Evolutionary conservation across 2,797 vertebrate species (phyloP), one percentile per base, ranked within the genome.

Genomic region (Siniperca undulata): DNA sequence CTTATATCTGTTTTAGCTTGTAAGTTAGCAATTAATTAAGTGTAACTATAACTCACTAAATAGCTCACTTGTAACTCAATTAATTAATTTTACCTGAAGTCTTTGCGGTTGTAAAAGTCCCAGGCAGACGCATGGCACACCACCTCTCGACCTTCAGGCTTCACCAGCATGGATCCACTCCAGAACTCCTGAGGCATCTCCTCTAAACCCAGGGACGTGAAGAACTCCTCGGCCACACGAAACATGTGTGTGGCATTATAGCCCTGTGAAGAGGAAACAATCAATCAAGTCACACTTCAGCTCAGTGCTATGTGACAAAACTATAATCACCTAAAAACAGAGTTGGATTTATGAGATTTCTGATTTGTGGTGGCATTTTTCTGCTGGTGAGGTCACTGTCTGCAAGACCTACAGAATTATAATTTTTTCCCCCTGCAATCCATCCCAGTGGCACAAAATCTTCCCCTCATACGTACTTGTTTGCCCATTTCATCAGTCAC

Each of bases 91-190:
- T 85, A 99, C 99, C 99, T 97, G 95, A 99, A 99, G 93, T 99
- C 99, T 80, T 96, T 97, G 78, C 97, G 96, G 91, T 99, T 99
- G 94, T 97, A 98, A 91, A 99, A 99, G 94, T 99, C 99, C 98
- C 98, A 99, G 68, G 99, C 99, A 0, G 98, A 99, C 0, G 99
- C 98, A 0, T 99, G 99, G 42, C 99, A 99, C 78, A 99, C 98
- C 77, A 99, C 98, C 70, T 99, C 97, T 4, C 96, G 93, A 10
- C 90, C 96, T 0, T 97, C 96, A 0, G 99, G 99, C 66, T 99
- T 99, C 88, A 95, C 96, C 86, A 99, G 90, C 98, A 99, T 99
- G 2, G 99, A 98, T 40, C 85, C 70, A 0, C 95, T 4, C 99
- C 99, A 99, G 87, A 99, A 99, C 59, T 97, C 96, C 0, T 68